phyloP scores from a whole-genome alignment of 2,113 vertebrate species.

The Mirza zaza region DNA sequence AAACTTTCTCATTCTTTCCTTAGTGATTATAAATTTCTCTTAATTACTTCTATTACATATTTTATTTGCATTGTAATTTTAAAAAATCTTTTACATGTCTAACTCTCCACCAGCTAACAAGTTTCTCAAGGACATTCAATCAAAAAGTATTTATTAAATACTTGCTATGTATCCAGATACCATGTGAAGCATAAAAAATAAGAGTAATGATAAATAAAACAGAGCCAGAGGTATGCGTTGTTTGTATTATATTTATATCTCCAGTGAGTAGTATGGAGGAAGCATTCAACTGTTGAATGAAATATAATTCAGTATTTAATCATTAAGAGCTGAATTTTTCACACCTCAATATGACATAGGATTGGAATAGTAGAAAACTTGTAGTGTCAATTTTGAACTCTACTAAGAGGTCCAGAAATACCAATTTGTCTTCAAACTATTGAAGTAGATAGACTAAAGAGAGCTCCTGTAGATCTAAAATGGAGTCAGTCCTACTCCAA shows the following conservation, averaged over 20 bases:
- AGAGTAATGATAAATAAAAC: neutral
- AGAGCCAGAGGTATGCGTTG: neutral
- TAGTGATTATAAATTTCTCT: neutral
- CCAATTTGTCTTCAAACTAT: slow-evolving; percentile 28
- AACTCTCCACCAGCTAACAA: neutral
- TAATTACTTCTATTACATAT: neutral
- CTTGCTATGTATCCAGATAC: neutral
- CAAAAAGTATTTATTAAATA: neutral
- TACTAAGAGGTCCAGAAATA: slow-evolving; percentile 13
- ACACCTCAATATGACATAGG: neutral
- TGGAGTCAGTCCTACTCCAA: too few species aligned
- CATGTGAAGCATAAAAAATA: neutral
- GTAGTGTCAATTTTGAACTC: neutral
- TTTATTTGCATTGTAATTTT: neutral
- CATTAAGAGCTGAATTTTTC: neutral
- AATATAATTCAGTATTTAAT: slow-evolving; percentile 28
- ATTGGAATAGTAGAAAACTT: slow-evolving; percentile 16
- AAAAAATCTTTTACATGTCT: neutral
- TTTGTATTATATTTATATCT: neutral
- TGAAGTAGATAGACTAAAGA: too few species aligned
- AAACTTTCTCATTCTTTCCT: neutral
- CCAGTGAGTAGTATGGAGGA: neutral
- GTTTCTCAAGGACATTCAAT: slow-evolving; percentile 32
- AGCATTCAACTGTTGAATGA: neutral
- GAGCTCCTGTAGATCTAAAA: too few species aligned